Conservation (phyloP, 2,888 invertebrate species). For the Apamea crenata region DNA sequence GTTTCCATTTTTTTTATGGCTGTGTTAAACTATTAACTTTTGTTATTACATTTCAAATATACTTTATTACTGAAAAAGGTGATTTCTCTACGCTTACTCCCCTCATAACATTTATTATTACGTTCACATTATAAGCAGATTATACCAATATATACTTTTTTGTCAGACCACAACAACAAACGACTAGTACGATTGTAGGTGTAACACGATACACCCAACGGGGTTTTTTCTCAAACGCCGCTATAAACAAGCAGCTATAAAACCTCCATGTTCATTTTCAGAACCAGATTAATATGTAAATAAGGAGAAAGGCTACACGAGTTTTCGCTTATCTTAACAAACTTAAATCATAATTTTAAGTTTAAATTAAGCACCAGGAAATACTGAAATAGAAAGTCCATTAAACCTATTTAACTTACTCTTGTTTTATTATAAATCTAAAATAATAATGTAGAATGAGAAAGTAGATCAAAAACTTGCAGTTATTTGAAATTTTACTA, state of each 20-base stretch:
- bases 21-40: too few species aligned
- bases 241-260: not conserved
- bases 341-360: not conserved
- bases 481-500: conserved; percentile 11
- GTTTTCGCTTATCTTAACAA: not conserved
- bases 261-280: conserved; percentile 1
- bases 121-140: too few species aligned
- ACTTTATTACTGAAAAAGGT: too few species aligned
- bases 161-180: not conserved
- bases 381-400: not conserved
- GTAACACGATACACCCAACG: too few species aligned
- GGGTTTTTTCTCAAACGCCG: not conserved
- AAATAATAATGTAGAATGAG: not conserved
- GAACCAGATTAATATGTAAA: conserved; percentile 4
- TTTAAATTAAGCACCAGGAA: not conserved
- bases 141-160: not conserved
- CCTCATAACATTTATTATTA: too few species aligned
- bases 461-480: not conserved
- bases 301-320: not conserved
- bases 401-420: conserved; percentile 5
- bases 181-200: too few species aligned
- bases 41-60: too few species aligned
- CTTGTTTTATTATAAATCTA: not conserved
- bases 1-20: too few species aligned
- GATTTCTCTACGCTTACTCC: too few species aligned